Conservation (phyloP, 2,113 vertebrate species). For the Eptesicus fuscus region DNA sequence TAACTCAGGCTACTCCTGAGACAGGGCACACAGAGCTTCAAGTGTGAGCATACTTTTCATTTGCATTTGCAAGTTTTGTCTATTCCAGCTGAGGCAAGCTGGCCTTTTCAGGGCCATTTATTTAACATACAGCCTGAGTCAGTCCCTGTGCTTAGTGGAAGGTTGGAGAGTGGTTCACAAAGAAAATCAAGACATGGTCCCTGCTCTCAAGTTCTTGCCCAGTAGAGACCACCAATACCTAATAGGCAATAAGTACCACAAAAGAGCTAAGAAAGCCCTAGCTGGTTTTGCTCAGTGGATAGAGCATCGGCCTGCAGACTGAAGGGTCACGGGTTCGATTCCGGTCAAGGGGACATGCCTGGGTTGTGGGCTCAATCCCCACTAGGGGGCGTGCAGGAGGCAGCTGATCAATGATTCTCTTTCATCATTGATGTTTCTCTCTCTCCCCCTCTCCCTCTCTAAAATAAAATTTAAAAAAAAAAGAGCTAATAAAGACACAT, state of each 20-base stretch:
- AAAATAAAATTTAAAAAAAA: background rate
- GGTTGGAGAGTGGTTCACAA: background rate
- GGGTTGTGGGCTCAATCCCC: no score
- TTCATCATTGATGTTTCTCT: no score
- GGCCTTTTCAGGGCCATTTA: background rate
- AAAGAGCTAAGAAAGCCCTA: background rate
- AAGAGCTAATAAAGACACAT: background rate
- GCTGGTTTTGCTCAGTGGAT: no score
- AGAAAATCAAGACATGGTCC: background rate
- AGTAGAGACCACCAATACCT: background rate
- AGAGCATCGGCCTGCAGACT: no score
- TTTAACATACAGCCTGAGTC: background rate
- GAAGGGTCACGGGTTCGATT: no score
- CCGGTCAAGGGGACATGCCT: no score
- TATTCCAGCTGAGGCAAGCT: background rate
- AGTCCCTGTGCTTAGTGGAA: background rate
- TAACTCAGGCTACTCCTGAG: background rate
- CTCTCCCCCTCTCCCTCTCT: no score
- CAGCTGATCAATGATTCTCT: no score
- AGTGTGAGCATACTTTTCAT: background rate
- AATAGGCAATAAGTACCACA: background rate
- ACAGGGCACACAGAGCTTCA: background rate
- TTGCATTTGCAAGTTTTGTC: background rate
- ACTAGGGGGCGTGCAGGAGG: no score
- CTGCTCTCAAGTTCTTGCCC: background rate